A percentile compares a stretch with the other conserved stretches of the same genome.
Conservation (phyloP, 2,113 vertebrate genomes). For the Barnardius zonarius region DNA sequence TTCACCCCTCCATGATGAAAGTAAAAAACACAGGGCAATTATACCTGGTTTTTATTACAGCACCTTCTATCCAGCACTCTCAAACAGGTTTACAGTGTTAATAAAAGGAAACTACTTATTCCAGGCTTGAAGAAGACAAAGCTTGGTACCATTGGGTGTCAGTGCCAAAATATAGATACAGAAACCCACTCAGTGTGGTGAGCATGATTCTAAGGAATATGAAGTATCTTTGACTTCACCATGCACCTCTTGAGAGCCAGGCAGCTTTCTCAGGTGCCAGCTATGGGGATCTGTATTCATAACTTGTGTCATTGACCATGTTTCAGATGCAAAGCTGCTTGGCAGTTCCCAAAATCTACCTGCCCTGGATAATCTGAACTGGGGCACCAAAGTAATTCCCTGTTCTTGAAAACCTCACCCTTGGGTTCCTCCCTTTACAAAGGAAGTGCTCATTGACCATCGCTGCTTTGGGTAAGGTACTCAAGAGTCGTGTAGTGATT, state of each 20-base stretch:
- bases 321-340: not conserved
- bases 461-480: not conserved
- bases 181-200: not conserved
- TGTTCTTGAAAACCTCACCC: not conserved
- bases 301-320: not conserved
- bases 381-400: not conserved
- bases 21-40: not conserved
- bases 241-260: not conserved
- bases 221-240: not conserved
- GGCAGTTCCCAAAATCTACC: not conserved
- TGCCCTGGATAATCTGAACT: not conserved
- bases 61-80: not conserved
- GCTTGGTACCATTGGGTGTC: not conserved
- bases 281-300: not conserved
- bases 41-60: not conserved
- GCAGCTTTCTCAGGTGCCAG: not conserved
- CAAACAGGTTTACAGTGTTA: not conserved
- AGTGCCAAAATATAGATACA: not conserved
- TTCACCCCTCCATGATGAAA: not conserved
- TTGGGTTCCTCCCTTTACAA: not conserved
- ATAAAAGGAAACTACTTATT: not conserved
- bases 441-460: not conserved
- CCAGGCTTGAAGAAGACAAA: not conserved
- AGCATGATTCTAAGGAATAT: not conserved
- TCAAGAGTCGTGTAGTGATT: not conserved